A percentile compares a stretch with the other conserved stretches of the same genome.
phyloP scores from a whole-genome alignment of 1,140 invertebrate genomes.

The Penaeus japonicus region DNA sequence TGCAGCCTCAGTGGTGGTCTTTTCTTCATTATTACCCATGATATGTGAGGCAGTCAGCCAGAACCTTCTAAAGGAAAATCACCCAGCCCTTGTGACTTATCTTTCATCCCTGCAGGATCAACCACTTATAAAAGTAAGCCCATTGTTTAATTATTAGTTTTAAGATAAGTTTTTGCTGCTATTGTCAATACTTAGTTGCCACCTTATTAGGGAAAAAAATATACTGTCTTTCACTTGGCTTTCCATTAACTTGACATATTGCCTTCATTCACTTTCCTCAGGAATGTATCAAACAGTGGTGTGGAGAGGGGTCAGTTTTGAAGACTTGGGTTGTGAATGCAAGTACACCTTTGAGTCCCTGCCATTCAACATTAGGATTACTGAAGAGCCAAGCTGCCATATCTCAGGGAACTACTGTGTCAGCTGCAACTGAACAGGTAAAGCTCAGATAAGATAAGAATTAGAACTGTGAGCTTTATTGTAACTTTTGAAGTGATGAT shows the following conservation, averaged over 20 bases:
- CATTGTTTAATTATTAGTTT: too few species aligned
- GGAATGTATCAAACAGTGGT: slow-evolving; percentile 32
- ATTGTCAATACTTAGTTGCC: too few species aligned
- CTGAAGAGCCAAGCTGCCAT: slow-evolving; percentile 3
- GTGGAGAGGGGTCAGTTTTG: not conserved
- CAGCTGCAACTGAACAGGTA: slow-evolving; percentile 19
- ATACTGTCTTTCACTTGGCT: too few species aligned
- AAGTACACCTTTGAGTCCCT: not conserved
- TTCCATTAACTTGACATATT: too few species aligned
- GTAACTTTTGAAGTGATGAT: too few species aligned
- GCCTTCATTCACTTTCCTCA: not conserved
- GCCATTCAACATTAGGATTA: slow-evolving; percentile 19
- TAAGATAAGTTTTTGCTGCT: too few species aligned
- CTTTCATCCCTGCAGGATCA: slow-evolving; percentile 11
- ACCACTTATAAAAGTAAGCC: slow-evolving; percentile 8
- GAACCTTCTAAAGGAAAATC: not conserved
- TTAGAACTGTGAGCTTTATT: too few species aligned
- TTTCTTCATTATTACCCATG: slow-evolving; percentile 33
- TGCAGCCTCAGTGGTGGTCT: slow-evolving; percentile 28
- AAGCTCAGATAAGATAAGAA: too few species aligned
- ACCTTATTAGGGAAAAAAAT: too few species aligned
- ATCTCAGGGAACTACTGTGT: not conserved
- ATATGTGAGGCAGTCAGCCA: not conserved
- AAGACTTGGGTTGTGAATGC: not conserved
- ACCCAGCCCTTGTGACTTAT: not conserved